A percentile compares a stretch with the other conserved stretches of the same genome.
Conservation (phyloP, 2,888 invertebrate species). For the Lingula anatina region DNA sequence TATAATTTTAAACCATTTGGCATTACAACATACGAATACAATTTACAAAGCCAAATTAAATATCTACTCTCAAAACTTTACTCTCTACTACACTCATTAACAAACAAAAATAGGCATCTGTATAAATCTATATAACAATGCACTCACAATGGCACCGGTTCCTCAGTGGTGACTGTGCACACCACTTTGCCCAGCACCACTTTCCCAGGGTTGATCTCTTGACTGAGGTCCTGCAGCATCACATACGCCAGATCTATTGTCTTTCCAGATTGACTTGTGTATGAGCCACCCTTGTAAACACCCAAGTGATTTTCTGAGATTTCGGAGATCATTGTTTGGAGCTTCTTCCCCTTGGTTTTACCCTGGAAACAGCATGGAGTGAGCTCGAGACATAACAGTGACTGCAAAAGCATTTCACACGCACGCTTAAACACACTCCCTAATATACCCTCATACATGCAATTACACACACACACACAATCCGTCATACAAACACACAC, state of each 20-base stretch:
- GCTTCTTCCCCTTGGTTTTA: slow-evolving; percentile 68
- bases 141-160: slow-evolving; percentile 61
- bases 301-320: slow-evolving; percentile 63
- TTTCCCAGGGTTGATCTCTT: slow-evolving; percentile 64
- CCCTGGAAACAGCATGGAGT: slow-evolving; percentile 56
- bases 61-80: no score
- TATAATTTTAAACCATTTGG: no score
- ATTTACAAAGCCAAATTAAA: no score
- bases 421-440: no score
- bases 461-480: no score
- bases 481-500: neutral
- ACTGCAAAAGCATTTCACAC: no score
- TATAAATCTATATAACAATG: no score
- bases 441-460: no score
- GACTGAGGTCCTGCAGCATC: slow-evolving; percentile 58
- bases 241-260: slow-evolving; percentile 56
- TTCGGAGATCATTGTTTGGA: slow-evolving; percentile 63
- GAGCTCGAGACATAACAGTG: no score
- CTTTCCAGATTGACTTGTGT: slow-evolving; percentile 56
- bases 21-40: no score
- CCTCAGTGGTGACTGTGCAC: slow-evolving; percentile 71
- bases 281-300: slow-evolving; percentile 61
- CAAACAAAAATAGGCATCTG: no score
- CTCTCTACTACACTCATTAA: no score
- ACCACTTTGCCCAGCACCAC: slow-evolving; percentile 75